A percentile compares a stretch with the other conserved stretches of the same genome.
Conservation (phyloP, 2,797 vertebrate genomes). For the Cryptoblepharus egeriae region DNA sequence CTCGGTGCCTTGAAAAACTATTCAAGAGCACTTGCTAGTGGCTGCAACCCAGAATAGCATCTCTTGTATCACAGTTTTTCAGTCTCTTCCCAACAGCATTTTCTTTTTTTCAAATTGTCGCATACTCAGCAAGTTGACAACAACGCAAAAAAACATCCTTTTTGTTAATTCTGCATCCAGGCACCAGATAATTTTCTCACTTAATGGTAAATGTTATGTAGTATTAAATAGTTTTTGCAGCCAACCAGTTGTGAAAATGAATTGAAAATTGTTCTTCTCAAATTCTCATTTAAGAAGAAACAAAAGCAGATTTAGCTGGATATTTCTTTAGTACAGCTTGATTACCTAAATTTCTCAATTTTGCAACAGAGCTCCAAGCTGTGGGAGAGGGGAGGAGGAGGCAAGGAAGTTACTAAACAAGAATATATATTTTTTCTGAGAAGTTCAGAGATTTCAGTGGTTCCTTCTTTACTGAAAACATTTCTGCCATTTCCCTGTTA, state of each 20-base stretch:
- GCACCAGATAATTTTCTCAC: conserved; percentile 59
- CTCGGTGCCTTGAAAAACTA: conserved; percentile 77
- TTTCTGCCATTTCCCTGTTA: background rate
- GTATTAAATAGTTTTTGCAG: conserved; percentile 72
- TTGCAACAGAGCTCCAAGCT: conserved; percentile 64
- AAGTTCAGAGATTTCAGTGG: conserved; percentile 22
- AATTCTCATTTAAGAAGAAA: conserved; percentile 56
- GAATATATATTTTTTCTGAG: background rate
- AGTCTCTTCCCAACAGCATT: background rate
- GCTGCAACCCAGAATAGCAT: conserved; percentile 81
- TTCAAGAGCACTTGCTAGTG: conserved; percentile 95
- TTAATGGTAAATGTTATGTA: conserved; percentile 68
- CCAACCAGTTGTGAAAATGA: conserved; percentile 73
- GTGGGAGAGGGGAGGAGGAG: background rate
- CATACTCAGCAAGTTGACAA: conserved; percentile 37
- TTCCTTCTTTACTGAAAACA: conserved; percentile 27
- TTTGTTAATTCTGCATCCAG: conserved; percentile 64
- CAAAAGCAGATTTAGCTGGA: conserved; percentile 59
- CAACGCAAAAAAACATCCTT: conserved; percentile 29
- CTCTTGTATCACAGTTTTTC: conserved; percentile 16
- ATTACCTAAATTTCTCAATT: conserved; percentile 66
- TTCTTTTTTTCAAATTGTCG: background rate
- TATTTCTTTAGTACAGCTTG: conserved; percentile 59
- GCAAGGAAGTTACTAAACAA: background rate
- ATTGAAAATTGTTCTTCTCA: conserved; percentile 63